Evolutionary conservation across 2,888 invertebrate genomes (phyloP), one percentile per base, ranked within the genome.

Genomic region (Acanthosepion lycidas): DNA sequence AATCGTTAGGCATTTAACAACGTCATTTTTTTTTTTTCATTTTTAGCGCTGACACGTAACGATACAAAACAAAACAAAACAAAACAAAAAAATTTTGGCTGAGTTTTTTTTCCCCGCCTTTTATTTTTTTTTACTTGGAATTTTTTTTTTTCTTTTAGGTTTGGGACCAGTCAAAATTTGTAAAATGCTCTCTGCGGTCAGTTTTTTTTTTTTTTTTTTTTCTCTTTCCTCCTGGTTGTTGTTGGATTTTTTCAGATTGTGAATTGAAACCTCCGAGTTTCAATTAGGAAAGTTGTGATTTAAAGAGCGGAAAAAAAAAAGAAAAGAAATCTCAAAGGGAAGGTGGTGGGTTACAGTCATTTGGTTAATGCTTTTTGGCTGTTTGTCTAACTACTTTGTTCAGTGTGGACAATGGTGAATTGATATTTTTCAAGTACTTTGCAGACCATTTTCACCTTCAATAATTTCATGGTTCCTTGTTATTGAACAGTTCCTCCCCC

Each of bases 1-100:
- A n/a, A 23, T n/a, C 18, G 12, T 78, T 78, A 78, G n/a, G 78
- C 78, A n/a, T 78, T 78, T 78, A 78, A 78, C 9, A 78, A 78
- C n/a, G 15, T 59, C 20, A 59, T 23, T n/a, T 78, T 78, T 78
- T 78, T 15, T n/a, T n/a, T 33, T 42, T 42, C 42, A 42, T 42
- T 78, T 78, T 78, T 78, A 78, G n/a, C n/a, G n/a, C 78, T 78
- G 78, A 78, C 78, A 78, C 78, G 78, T 78, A 78, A 78, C 78
- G 8, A 78, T 78, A 33, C 4, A 78, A 78, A 78, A 15, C n/a
- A n/a, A 9, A n/a, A n/a, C 15, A 78, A 78, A 78, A 12, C n/a
- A n/a, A 9, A 2, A 42, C n/a, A 42, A 42, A 42, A 42, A 42
- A 3, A 78, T 78, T 78, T 78, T n/a, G 78, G 15, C 78, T 78